Evolutionary conservation across 2,113 vertebrate species (phyloP).

Genomic region (Aviceda subcristata): DNA sequence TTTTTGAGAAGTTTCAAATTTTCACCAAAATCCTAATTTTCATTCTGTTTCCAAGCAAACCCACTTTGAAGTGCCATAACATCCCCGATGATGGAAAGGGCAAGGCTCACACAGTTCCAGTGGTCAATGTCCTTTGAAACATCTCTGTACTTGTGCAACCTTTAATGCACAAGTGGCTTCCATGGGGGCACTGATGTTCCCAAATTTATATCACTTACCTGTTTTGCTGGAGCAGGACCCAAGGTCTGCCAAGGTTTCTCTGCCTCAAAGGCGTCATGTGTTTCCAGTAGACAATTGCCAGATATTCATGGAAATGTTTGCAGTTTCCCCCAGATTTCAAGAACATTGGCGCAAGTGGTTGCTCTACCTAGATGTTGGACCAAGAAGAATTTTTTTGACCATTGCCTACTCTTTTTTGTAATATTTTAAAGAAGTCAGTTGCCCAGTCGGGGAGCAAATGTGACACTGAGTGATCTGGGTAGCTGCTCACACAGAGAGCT

Average conservation of each 20-base stretch:
- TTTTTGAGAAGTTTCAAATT: background rate
- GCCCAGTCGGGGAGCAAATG: background rate
- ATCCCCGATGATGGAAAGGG: background rate
- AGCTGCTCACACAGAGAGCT: background rate
- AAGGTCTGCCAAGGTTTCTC: background rate
- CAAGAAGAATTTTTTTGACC: background rate
- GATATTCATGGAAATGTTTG: background rate
- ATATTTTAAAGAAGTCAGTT: background rate
- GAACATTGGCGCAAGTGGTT: background rate
- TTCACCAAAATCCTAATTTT: background rate
- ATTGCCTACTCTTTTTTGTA: background rate
- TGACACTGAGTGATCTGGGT: background rate
- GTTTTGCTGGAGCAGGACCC: background rate
- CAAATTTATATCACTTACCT: background rate
- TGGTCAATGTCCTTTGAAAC: background rate
- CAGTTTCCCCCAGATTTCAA: background rate
- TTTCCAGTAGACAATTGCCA: background rate
- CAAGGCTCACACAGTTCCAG: background rate
- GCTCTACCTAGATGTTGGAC: background rate
- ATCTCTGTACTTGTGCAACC: background rate
- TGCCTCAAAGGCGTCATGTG: background rate
- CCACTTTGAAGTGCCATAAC: accelerated
- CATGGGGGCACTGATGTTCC: background rate
- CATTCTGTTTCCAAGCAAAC: background rate
- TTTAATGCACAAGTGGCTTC: background rate